A percentile compares a stretch with the other conserved stretches of the same genome.
Conservation (phyloP, 2,888 invertebrate species). For the Megastigmus dorsalis region DNA sequence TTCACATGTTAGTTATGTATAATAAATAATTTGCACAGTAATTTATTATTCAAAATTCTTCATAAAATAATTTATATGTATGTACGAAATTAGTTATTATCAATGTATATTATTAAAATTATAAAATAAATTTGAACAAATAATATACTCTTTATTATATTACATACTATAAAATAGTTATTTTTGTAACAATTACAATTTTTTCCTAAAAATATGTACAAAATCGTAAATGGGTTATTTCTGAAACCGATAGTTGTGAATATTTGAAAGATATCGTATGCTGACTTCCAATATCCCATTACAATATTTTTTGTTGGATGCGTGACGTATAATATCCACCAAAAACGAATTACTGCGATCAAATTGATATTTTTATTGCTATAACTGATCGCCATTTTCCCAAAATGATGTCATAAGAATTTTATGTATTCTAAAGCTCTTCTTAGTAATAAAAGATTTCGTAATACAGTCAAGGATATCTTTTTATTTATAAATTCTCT, state of each 20-base stretch:
- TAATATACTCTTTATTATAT: not conserved
- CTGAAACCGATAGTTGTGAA: constrained; percentile 31
- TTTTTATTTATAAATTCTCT: no score
- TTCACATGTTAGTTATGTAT: not conserved
- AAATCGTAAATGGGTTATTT: constrained; percentile 1
- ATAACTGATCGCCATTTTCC: no score
- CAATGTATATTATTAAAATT: not conserved
- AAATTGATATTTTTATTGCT: no score
- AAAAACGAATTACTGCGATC: constrained; percentile 22
- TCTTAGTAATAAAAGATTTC: no score
- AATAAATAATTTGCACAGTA: not conserved
- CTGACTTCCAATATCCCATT: constrained; percentile 4
- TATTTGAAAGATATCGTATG: constrained; percentile 5
- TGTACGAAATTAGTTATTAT: not conserved
- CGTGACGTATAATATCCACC: not conserved
- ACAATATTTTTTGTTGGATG: constrained; percentile 16
- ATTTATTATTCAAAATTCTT: not conserved
- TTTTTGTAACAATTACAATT: constrained; percentile 7
- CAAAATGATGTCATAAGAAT: no score
- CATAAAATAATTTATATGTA: not conserved
- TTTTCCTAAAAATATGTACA: constrained; percentile 14
- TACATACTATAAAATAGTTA: constrained; percentile 8
- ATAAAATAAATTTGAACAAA: not conserved
- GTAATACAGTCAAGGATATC: no score
- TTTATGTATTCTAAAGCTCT: no score